Evolutionary conservation across 2,113 vertebrate species (phyloP), one percentile per base, ranked within the genome.

Genomic region (Nanger granti): DNA sequence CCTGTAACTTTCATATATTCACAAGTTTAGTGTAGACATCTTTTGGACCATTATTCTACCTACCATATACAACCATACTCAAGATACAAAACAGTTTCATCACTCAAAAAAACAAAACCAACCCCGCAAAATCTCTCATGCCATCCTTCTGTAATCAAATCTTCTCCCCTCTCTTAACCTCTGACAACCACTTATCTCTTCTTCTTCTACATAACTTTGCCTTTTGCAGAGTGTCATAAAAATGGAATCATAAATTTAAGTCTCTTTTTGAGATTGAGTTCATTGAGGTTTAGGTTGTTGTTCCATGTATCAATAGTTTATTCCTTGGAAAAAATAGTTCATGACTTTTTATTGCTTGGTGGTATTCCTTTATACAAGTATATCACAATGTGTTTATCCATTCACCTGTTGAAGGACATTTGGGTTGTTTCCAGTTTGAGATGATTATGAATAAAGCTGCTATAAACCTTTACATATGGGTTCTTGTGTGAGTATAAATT

Each of bases 401-500:
- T 41, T 85, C 20, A 17, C 29, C 15, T 85, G 52, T 22, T 49
- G 57, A 84, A 91, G 31, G 59, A 73, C 73, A 34, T 89, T 60
- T 95, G 97, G 69, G 24, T 85, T 88, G 47, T 60, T 97, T 54
- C 57, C 82, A 73, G 5, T 49, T 62, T 93, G 44, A 54, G 62
- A 7, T 89, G 73, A 73, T 94, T 88, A 26, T 89, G 76, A 93
- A 76, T 92, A 97, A 96, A 91, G 11, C 41, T 89, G 29, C 34
- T 69, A 22, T 91, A 89, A 83, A 59, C n/a, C 12, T 88, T 94
- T 91, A 76, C 17, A 7, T 76, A 87, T 93, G 94, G 49, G 22
- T 91, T 91, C 93, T 76, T 69, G 22, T 97, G 54, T 95, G 41
- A 90, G 52, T 52, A 82, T 94, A 91, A 14, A 82, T 89, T 97